Conservation (phyloP, 2,113 vertebrate genomes). For the Odocoileus hemionus region DNA sequence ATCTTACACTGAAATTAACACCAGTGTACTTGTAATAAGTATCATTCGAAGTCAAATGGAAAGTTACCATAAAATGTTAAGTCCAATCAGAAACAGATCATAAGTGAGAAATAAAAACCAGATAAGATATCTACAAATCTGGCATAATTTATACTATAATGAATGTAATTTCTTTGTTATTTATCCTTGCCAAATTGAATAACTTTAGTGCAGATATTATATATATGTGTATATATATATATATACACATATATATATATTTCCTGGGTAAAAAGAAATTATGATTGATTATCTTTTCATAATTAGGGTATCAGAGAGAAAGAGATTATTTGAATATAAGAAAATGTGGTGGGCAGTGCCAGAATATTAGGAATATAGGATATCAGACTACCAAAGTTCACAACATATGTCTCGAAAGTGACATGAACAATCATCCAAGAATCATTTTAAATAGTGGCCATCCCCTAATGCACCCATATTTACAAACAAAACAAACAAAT, state of each 20-base stretch:
- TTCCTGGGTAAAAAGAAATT: not conserved
- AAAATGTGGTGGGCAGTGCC: not conserved
- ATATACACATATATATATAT: not conserved
- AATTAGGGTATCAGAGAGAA: accelerated
- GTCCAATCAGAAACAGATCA: not conserved
- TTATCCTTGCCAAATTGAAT: not conserved
- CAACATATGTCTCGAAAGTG: not conserved
- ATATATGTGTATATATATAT: too few relatives aligned
- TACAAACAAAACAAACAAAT: not conserved
- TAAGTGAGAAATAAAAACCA: not conserved
- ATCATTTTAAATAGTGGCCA: not conserved
- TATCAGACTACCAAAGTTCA: not conserved
- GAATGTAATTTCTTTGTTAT: not conserved
- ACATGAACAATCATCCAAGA: not conserved
- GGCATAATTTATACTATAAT: not conserved
- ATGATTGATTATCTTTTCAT: not conserved
- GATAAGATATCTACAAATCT: not conserved
- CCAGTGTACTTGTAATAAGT: not conserved
- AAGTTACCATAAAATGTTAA: not conserved
- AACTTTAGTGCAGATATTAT: accelerated
- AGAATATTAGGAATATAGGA: not conserved
- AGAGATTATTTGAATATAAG: not conserved
- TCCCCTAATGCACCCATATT: not conserved
- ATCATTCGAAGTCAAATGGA: not conserved
- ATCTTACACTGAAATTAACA: not conserved